Percentiles rank a stretch among this genome's conserved stretches.
Evolutionary conservation across 2,113 vertebrate genomes (phyloP).

Genomic region (Tretioscincus oriximinensis): DNA sequence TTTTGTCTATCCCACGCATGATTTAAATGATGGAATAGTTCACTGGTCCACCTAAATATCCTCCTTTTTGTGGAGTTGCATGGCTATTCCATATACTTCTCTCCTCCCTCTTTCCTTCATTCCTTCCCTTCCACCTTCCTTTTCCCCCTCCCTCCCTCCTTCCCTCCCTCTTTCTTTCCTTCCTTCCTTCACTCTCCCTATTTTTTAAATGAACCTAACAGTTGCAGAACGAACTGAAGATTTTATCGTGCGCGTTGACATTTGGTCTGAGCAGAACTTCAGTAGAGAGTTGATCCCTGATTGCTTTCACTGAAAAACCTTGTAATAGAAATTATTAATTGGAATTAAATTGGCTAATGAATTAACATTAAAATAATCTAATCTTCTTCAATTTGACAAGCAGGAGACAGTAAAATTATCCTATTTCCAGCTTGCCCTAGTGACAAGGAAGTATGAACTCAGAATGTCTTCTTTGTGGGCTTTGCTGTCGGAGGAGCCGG

Average conservation of each 20-base stretch:
- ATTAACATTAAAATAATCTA: conserved; percentile 70
- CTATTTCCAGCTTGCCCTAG: conserved; percentile 44
- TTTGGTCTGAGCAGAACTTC: conserved; percentile 2
- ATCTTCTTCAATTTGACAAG: conserved; percentile 54
- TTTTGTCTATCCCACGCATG: too few species aligned
- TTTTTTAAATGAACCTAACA: not conserved
- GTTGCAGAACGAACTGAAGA: not conserved
- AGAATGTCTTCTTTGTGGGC: too few species aligned
- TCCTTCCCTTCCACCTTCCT: not conserved
- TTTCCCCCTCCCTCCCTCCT: too few species aligned
- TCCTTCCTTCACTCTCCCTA: too few species aligned
- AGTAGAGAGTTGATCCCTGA: conserved; percentile 19
- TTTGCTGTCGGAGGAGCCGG: too few species aligned
- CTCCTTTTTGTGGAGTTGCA: too few species aligned
- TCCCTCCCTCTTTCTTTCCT: too few species aligned
- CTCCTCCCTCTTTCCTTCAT: not conserved
- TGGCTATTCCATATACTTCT: too few species aligned
- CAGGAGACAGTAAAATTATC: conserved; percentile 53
- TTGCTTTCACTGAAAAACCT: conserved; percentile 16
- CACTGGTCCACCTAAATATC: too few species aligned
- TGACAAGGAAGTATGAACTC: too few species aligned
- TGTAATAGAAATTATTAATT: conserved; percentile 54
- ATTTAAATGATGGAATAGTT: too few species aligned
- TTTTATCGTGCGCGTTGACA: not conserved
- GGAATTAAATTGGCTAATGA: conserved; percentile 59